These are phyloP conservation scores for Rana temporaria DNA, from an alignment of 2,113 vertebrate species.

Conservation along the genomic window DNA sequence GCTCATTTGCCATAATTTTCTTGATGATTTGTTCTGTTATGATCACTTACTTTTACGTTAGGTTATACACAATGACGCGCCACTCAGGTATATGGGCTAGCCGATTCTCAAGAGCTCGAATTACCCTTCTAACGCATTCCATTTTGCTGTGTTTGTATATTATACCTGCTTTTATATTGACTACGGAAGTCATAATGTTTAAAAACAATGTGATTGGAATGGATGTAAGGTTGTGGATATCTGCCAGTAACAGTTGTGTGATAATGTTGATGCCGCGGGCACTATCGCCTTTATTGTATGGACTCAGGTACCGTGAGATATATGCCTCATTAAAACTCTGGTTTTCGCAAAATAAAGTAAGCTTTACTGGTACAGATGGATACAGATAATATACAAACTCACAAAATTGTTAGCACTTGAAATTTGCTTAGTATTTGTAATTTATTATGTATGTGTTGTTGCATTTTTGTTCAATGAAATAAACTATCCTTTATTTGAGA, in stretches of 20 bases:
- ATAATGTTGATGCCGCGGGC: conserved; percentile 75
- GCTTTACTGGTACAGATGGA: neutral
- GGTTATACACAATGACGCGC: conserved; percentile 76
- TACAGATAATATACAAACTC: neutral
- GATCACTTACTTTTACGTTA: conserved; percentile 78
- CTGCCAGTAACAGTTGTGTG: conserved; percentile 71
- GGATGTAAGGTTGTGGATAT: conserved; percentile 70
- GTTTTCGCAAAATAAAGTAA: conserved; percentile 62
- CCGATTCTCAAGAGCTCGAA: conserved; percentile 77
- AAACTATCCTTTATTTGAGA: neutral
- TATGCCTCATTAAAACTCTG: conserved; percentile 65
- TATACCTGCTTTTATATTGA: conserved; percentile 72
- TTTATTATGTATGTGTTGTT: neutral
- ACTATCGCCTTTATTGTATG: conserved; percentile 76
- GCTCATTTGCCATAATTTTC: conserved; percentile 67
- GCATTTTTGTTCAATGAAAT: too few relatives aligned
- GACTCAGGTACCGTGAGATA: conserved; percentile 77
- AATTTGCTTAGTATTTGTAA: neutral
- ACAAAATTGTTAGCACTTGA: neutral
- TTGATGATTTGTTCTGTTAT: conserved; percentile 68
- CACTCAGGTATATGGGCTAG: conserved; percentile 76
- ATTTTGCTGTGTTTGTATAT: conserved; percentile 76
- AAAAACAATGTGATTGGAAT: conserved; percentile 32
- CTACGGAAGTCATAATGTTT: conserved; percentile 69
- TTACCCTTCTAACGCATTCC: conserved; percentile 75